Evolutionary conservation across 2,888 invertebrate species (phyloP).

Genomic region (Macroteleia sp.): DNA sequence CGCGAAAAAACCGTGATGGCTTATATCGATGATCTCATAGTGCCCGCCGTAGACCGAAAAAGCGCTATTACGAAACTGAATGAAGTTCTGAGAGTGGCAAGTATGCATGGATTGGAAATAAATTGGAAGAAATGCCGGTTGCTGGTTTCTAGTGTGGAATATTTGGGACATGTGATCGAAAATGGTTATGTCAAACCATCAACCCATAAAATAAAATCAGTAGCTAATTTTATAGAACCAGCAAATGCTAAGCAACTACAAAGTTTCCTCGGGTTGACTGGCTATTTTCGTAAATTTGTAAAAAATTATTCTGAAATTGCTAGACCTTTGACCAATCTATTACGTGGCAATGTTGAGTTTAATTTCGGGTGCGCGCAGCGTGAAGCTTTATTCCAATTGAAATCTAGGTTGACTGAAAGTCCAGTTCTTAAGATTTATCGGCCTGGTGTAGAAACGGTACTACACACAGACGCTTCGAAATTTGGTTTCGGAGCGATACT

Average conservation of each 20-base stretch:
- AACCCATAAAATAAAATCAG: no score
- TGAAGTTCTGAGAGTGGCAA: no score
- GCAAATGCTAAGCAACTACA: no score
- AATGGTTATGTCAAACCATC: background rate
- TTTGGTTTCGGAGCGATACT: slow-evolving; percentile 9
- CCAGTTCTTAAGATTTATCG: background rate
- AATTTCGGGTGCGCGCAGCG: background rate
- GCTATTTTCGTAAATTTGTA: slow-evolving; percentile 46
- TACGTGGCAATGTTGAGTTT: background rate
- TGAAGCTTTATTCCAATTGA: background rate
- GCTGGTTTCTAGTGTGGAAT: no score
- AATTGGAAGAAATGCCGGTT: no score
- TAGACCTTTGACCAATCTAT: slow-evolving; percentile 3
- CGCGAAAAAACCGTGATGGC: no score
- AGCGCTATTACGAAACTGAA: no score
- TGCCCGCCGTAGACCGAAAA: no score
- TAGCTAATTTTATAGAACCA: no score
- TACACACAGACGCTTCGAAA: slow-evolving; percentile 6
- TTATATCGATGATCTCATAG: no score
- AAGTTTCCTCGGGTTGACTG: background rate
- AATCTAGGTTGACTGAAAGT: background rate
- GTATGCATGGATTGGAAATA: no score
- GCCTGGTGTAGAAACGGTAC: background rate
- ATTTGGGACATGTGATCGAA: no score
- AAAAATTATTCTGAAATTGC: background rate